Base-by-base conservation (phyloP, 1,140 invertebrate genomes). In the Drosophila ogumai region DNA sequence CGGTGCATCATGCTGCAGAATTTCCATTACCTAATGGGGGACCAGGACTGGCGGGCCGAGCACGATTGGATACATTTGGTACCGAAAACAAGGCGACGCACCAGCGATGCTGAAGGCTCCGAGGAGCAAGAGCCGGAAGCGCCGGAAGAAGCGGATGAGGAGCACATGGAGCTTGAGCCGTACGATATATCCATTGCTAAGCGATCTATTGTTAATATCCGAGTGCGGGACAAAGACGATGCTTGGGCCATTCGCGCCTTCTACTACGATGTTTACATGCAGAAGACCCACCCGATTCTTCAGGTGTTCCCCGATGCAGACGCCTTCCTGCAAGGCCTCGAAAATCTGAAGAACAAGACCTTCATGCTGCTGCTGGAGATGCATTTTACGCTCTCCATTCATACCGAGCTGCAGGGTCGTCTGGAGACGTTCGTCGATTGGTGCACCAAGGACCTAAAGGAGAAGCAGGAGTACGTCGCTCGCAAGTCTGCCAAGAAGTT, bases 1-100 rank as follows among this genome's bases (percentile, higher is more conserved):
- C 82, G 88, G 2, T 84, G 88, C 36, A 87, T 90, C 0, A 92
- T 92, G 87, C 32, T 92, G 41, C 92, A 92, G 65, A 92, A 92
- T 47, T 92, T 92, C 31, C 91, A 92, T 3, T 92, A 92, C 49
- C 47, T 92, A 2, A 63, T 92, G 25, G 92, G 77, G 0, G 91
- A 92, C 25, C 71, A 85, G 52, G 92, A 92, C 8, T 92, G 92
- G 92, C 85, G 92, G 0, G 31, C 73, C 0, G 79, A 91, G 58
- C 15, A 92, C 52, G 92, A 92, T 52, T 92, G 91, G 91, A 92
- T 92, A 15, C 92, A 92, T 47, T 54, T 75, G 43, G 58, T 92
- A 6, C 50, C 68, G 0, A 55, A 64, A 12, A 40, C 40, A 2
- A 63, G 47, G 28, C 63, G 50, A 6, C 34, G 3, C 4, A 7